Evolutionary conservation across 2,888 invertebrate genomes (phyloP).

Genomic region (Apodemia duryi): DNA sequence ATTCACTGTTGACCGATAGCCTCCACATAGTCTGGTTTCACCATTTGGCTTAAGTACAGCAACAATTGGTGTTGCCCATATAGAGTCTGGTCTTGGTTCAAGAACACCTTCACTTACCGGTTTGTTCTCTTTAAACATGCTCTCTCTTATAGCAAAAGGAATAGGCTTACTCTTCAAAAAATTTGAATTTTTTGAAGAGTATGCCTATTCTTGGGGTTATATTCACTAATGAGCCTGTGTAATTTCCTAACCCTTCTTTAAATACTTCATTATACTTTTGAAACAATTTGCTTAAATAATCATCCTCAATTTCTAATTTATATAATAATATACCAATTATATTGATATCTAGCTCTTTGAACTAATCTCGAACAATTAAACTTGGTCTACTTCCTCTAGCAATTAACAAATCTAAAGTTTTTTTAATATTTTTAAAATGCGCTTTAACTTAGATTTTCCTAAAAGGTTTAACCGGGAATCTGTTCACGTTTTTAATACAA

Average conservation of each 20-base stretch:
- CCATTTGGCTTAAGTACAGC: neutral
- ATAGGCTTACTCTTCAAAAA: no score
- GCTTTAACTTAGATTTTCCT: no score
- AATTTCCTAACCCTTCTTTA: neutral
- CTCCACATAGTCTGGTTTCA: neutral
- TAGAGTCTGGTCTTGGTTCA: neutral
- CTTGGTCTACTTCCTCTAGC: neutral
- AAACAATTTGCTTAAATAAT: neutral
- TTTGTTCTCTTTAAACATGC: neutral
- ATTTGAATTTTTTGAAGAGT: neutral
- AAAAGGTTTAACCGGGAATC: no score
- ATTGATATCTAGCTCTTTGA: neutral
- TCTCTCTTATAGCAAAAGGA: neutral
- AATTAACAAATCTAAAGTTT: neutral
- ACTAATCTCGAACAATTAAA: neutral
- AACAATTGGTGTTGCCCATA: slow-evolving; percentile 1
- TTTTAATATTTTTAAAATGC: no score
- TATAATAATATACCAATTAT: neutral
- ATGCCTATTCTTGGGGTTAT: neutral
- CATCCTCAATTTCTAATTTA: neutral
- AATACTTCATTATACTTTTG: neutral
- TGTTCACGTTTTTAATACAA: neutral
- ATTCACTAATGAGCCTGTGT: neutral
- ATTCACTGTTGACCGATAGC: neutral
- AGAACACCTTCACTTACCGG: neutral